These are phyloP conservation scores for Leucophenga maculata DNA, from an alignment of 2,888 invertebrate genomes.

Conservation along the genomic window DNA sequence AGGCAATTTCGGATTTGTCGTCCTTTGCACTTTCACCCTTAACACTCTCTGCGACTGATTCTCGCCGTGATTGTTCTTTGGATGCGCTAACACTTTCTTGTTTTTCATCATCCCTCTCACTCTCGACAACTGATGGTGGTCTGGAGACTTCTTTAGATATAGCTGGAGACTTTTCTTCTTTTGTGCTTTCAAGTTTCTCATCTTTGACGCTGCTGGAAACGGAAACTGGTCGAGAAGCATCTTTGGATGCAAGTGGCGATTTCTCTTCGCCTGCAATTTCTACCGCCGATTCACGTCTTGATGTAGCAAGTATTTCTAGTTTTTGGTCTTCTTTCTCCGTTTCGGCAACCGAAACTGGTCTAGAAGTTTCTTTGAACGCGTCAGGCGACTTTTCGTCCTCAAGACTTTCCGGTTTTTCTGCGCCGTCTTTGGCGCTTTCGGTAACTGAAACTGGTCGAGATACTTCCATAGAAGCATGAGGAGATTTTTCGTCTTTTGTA, in stretches of 20 bases:
- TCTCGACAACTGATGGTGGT: slow-evolving; percentile 31
- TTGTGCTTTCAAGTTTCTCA: slow-evolving; percentile 16
- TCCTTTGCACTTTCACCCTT: no score
- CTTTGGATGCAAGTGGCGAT: slow-evolving; percentile 39
- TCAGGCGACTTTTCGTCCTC: slow-evolving; percentile 31
- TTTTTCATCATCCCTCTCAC: slow-evolving; percentile 32
- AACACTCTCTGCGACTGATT: slow-evolving; percentile 25
- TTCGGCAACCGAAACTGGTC: slow-evolving; percentile 64
- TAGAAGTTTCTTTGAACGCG: slow-evolving; percentile 39
- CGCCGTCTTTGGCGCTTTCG: not conserved
- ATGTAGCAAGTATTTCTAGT: slow-evolving; percentile 18
- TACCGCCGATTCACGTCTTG: slow-evolving; percentile 20
- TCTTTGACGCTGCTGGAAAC: slow-evolving; percentile 37
- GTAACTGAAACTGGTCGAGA: slow-evolving; percentile 56
- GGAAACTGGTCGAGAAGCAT: slow-evolving; percentile 44
- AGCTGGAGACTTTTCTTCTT: slow-evolving; percentile 33
- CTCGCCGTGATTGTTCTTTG: slow-evolving; percentile 26
- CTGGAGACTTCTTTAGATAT: slow-evolving; percentile 40
- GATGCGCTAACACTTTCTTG: slow-evolving; percentile 15
- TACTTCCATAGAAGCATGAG: slow-evolving; percentile 30
- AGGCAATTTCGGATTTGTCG: no score
- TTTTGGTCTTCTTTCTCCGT: slow-evolving; percentile 27
- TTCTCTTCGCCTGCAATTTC: slow-evolving; percentile 34
- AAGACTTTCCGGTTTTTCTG: not conserved
- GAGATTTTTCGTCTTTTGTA: slow-evolving; percentile 36